Percentiles rank a stretch among this genome's conserved stretches.
These are phyloP conservation scores for Kuschelorhynchus macadamiae DNA, from an alignment of 2,888 invertebrate genomes.

Conservation along the genomic window DNA sequence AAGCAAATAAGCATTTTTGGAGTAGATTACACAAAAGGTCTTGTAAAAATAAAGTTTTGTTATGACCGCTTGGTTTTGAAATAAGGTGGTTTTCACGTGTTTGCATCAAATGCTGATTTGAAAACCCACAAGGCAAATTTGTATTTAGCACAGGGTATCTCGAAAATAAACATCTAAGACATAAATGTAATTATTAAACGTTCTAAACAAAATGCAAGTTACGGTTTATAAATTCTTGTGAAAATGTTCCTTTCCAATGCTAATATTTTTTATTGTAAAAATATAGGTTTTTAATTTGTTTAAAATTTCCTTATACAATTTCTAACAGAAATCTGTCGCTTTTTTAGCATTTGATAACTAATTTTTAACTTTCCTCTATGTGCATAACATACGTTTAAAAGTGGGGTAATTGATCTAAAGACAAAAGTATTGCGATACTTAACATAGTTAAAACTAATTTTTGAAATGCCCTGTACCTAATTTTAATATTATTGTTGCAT, in stretches of 20 bases:
- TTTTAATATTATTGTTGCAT: conserved; percentile 2
- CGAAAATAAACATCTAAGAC: no score
- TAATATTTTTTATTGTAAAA: neutral
- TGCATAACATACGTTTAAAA: no score
- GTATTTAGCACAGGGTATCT: neutral
- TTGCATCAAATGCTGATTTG: conserved; percentile 50
- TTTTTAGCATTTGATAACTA: no score
- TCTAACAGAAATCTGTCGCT: no score
- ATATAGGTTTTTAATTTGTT: no score
- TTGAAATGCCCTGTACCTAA: neutral
- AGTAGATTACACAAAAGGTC: conserved; percentile 43
- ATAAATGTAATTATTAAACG: no score
- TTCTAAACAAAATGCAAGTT: no score
- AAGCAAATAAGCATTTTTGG: conserved; percentile 27
- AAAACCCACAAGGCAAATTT: conserved; percentile 41
- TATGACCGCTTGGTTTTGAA: conserved; percentile 34
- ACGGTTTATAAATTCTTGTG: neutral
- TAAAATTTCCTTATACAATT: no score
- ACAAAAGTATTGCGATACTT: no score
- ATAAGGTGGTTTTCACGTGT: conserved; percentile 44
- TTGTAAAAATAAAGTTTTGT: conserved; percentile 34
- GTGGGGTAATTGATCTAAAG: no score
- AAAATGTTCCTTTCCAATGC: neutral
- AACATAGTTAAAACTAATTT: no score
- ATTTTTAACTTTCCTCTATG: no score